Conservation (phyloP, 2,797 vertebrate genomes). For the Podarcis siculus region DNA sequence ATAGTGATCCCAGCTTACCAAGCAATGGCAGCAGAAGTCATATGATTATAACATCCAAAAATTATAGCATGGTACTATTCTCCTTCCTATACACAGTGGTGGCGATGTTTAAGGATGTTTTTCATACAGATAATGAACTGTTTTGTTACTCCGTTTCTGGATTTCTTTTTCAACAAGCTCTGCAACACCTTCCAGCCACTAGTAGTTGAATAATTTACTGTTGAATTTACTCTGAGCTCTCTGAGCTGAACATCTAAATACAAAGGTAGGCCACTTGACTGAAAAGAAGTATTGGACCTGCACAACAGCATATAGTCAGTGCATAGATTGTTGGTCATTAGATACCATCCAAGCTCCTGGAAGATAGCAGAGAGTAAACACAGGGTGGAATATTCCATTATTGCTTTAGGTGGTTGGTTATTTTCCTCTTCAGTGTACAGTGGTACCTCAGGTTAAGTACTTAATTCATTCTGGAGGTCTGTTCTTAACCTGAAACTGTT, state of each 20-base stretch:
- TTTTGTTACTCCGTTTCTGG: background rate
- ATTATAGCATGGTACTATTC: background rate
- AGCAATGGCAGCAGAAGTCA: background rate
- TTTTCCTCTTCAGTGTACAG: background rate
- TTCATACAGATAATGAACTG: slow-evolving; percentile 24
- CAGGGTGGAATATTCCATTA: background rate
- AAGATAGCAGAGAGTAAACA: background rate
- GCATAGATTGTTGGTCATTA: background rate
- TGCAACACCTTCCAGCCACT: background rate
- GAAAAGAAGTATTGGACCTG: background rate
- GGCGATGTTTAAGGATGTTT: background rate
- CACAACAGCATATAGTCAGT: background rate
- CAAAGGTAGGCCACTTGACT: background rate
- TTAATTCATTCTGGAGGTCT: too few relatives aligned
- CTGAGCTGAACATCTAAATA: too few relatives aligned
- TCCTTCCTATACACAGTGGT: background rate
- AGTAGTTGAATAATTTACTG: slow-evolving; percentile 13
- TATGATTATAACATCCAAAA: slow-evolving; percentile 1
- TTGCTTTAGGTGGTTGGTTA: background rate
- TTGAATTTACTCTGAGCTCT: background rate
- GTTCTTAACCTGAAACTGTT: too few relatives aligned
- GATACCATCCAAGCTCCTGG: background rate
- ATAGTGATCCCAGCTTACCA: slow-evolving; percentile 4
- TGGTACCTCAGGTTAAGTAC: too few relatives aligned
- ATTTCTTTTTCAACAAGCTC: background rate